A percentile compares a stretch with the other conserved stretches of the same genome.
Evolutionary conservation across 2,797 vertebrate genomes (phyloP).

Genomic region (Urocyon cinereoargenteus): DNA sequence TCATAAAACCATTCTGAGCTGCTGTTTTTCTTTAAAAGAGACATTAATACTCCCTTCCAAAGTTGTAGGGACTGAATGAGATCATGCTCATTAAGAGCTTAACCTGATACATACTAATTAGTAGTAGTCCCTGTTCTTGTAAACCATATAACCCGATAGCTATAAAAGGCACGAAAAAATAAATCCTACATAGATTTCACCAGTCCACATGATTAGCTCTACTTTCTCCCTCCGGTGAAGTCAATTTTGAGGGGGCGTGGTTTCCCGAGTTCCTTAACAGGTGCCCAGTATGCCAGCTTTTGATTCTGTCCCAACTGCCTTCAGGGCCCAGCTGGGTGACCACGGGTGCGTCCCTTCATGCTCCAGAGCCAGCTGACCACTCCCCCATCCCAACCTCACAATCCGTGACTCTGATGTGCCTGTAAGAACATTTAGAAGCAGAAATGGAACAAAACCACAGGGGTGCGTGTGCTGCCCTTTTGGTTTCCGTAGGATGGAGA

Average conservation of each 20-base stretch:
- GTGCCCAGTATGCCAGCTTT: background rate
- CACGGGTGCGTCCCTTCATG: background rate
- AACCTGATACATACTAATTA: background rate
- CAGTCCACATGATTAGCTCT: background rate
- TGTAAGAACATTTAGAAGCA: background rate
- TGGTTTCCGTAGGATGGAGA: background rate
- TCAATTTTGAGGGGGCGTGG: background rate
- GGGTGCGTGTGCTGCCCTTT: background rate
- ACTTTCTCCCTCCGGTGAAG: background rate
- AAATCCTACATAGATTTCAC: background rate
- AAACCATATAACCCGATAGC: background rate
- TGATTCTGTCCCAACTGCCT: background rate
- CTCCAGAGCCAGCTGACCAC: background rate
- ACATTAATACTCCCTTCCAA: background rate
- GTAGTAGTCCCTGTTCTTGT: background rate
- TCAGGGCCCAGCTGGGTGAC: background rate
- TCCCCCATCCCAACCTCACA: background rate
- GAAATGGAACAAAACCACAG: fast-evolving
- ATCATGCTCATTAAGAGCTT: background rate
- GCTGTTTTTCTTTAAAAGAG: background rate
- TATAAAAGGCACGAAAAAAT: background rate
- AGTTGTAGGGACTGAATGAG: background rate
- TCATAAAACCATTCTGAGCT: background rate
- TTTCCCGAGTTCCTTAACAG: background rate
- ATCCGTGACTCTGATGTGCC: background rate